Percentiles rank a stretch among this genome's conserved stretches.
Evolutionary conservation across 2,888 invertebrate species (phyloP).

Genomic region (Podotricha telesiphe): DNA sequence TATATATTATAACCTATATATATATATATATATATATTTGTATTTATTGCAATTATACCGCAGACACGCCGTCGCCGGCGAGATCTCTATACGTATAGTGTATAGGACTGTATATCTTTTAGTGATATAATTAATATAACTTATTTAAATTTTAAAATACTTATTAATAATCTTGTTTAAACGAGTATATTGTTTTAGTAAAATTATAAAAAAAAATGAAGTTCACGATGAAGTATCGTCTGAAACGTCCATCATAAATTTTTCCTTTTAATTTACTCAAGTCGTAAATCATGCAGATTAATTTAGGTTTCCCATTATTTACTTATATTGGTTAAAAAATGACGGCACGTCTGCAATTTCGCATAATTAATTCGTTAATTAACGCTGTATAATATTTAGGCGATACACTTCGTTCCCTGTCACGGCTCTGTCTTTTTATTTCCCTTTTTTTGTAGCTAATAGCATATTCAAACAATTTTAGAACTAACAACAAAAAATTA

Average conservation of each 20-base stretch:
- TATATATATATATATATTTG: too few species aligned
- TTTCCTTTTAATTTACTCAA: conserved; percentile 18
- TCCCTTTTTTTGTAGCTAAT: not conserved
- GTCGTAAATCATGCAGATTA: conserved; percentile 21
- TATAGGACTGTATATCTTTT: too few species aligned
- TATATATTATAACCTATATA: too few species aligned
- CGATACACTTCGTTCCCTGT: not conserved
- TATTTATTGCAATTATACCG: too few species aligned
- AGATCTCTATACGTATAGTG: too few species aligned
- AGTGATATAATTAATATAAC: too few species aligned
- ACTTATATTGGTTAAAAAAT: conserved; percentile 27
- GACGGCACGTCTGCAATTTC: conserved; percentile 20
- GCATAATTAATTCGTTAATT: conserved; percentile 29
- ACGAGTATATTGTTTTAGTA: not conserved
- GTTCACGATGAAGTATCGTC: not conserved
- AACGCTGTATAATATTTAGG: not conserved
- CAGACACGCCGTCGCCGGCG: too few species aligned
- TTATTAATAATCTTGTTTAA: not conserved
- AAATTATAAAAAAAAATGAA: not conserved
- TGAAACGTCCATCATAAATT: conserved; percentile 11
- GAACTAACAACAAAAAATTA: too few species aligned
- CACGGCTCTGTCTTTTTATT: not conserved
- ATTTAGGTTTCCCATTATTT: conserved; percentile 18
- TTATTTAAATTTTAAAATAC: too few species aligned
- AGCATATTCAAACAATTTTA: too few species aligned